Evolutionary conservation across 2,888 invertebrate species (phyloP), one percentile per base, ranked within the genome.

Genomic region (Neoaliturus tenellus): DNA sequence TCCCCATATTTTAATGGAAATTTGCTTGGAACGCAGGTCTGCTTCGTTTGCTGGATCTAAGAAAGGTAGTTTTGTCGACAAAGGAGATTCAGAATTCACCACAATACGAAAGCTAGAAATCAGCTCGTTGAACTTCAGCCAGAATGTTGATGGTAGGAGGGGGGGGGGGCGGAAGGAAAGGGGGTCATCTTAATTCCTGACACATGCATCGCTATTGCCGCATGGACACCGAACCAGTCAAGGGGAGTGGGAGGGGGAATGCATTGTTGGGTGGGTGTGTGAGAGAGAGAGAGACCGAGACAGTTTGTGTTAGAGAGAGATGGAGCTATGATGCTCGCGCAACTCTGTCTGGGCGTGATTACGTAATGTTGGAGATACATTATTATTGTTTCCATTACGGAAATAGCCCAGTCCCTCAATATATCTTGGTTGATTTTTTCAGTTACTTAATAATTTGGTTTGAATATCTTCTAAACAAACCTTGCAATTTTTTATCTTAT

Each of bases 121-220:
- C 48, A 51, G 51, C 62, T 12, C 62, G 62, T 62, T 62, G 62
- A 62, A 62, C 62, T 62, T 62, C 28, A 28, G 62, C 62, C 62
- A 62, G 62, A 62, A 62, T 28, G 55, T 55, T 5, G n/a, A 3
- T 55, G 55, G 20, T n/a, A n/a, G n/a, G n/a, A n/a, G 20, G 62
- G 28, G 28, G 12, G 62, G 31, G 31, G 31, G 10, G 51, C 20
- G 20, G 51, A 23, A 51, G 23, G 62, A 17, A 62, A 62, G 17
- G 28, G 62, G 62, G 62, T 62, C 62, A 62, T 62, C 62, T 62
- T 62, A 62, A 62, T 62, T 62, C 62, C 62, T 62, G 28, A 62
- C 62, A 62, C 62, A 62, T 62, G 62, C 62, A 62, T 28, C 62
- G 62, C 62, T 62, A 62, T 62, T 62, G 62, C 62, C 25, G 62